Evolutionary conservation across 2,797 vertebrate species (phyloP), one percentile per base, ranked within the genome.

Genomic region (Enoplosus armatus): DNA sequence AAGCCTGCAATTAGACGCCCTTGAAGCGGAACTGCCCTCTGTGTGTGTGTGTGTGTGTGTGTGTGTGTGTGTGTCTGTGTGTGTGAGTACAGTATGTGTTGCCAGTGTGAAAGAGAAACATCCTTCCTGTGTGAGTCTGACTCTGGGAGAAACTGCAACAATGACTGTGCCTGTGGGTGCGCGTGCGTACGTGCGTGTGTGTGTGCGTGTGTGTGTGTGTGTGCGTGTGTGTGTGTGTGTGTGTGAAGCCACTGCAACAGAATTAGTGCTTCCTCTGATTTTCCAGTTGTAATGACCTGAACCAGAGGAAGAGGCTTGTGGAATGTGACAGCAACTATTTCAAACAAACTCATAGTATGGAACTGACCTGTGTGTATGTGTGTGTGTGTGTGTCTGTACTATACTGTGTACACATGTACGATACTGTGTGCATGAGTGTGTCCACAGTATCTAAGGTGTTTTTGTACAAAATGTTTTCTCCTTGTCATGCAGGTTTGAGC

Each of bases 261-360:
- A 87, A 75, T 85, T 83, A 56, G 74, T 75, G 77, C 78, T 82
- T 86, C 79, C 85, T 87, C 62, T 84, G 68, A 61, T 80, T 82
- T 77, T 79, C 70, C 55, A 63, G 61, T 73, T 65, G 76, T 87
- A 86, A 89, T 83, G 83, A 91, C 69, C 85, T 82, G 74, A 82
- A 88, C 80, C 43, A 3, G 43, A 86, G 59, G 72, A 89, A 70
- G 92, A 85, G 83, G 71, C 37, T 78, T 75, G 86, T 91, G 92
- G 92, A 92, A 92, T 92, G 93, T 92, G 92, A 90, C 90, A 89
- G 87, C 74, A 85, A 83, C 80, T 84, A 85, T 84, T 88, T 89
- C 75, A 85, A 73, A 89, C 70, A 86, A 60, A 80, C 45, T 79
- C 67, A 60, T 48, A 53, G 64, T 43, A 58, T 82, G 53, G 37